Evolutionary conservation across 1,140 invertebrate genomes (phyloP), one percentile per base, ranked within the genome.

Genomic region (Panagrolaimus sp.): DNA sequence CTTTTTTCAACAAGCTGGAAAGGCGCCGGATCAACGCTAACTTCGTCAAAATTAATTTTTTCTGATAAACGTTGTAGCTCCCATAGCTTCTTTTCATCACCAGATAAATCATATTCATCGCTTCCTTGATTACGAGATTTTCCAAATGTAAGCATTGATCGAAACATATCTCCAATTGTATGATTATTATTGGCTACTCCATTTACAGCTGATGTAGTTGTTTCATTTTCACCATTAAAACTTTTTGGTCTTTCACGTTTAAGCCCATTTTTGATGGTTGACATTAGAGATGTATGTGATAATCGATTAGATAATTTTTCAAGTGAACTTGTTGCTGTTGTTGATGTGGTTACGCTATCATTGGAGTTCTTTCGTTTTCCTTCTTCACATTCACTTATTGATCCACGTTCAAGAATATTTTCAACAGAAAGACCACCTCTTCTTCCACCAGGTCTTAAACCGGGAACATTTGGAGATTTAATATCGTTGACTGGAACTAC

Each of bases 1-100:
- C 94, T 96, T 76, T 91, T 89, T 80, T 95, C 92, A 0, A 97
- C 93, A 0, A 97, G 86, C 83, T 98, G 95, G 84, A 98, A 97
- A 13, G 95, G 95, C 14, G 94, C 92, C 3, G 93, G 92, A 84
- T 97, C 93, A 70, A 97, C 92, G 77, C 92, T 90, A 14, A 63
- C 65, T 16, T 66, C 13, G 1, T 65, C 11, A n/a, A 53, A 44
- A 65, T 74, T 57, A 44, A 76, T 47, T 23, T 20, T n/a, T 31
- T 64, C 16, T 25, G 80, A 75, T 88, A 97, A 90, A 85, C 66
- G 68, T 43, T 76, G 51, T 8, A 27, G 23, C 44, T 79, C 77
- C 77, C 77, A 78, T 5, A 45, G 31, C 42, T 48, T 68, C 25
- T 72, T 47, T 13, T 78, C 77, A n/a, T 76, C 74, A 9, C 75